A percentile compares a stretch with the other conserved stretches of the same genome.
phyloP scores from a whole-genome alignment of 2,888 invertebrate species.

The Buathra laborator region DNA sequence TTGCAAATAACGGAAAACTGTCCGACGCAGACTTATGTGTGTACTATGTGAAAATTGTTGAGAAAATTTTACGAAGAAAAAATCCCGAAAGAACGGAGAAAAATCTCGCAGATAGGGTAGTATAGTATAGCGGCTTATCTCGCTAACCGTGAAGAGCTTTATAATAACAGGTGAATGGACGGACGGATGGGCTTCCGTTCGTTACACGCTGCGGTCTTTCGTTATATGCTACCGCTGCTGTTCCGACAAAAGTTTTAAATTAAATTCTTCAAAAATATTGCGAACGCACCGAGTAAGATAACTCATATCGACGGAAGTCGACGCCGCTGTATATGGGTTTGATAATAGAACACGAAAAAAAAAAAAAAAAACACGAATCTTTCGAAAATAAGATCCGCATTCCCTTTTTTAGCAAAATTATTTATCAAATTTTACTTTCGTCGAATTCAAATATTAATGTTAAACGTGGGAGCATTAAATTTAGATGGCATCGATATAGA shows the following conservation, averaged over 20 bases:
- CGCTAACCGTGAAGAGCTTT: conserved; percentile 7
- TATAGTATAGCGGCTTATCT: background rate
- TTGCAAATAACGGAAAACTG: too few relatives aligned
- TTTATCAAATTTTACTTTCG: too few relatives aligned
- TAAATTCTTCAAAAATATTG: conserved; percentile 79
- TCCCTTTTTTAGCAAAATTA: too few relatives aligned
- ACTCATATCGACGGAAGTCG: conserved; percentile 24
- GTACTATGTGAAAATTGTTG: background rate
- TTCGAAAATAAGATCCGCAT: too few relatives aligned
- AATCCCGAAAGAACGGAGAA: background rate
- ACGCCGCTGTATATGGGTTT: conserved; percentile 14
- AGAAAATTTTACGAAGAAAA: background rate
- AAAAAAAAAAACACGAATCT: too few relatives aligned
- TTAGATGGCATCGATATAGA: too few relatives aligned
- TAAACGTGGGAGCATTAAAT: too few relatives aligned
- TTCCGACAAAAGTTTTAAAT: conserved; percentile 77
- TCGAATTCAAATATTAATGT: too few relatives aligned
- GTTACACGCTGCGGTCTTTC: conserved; percentile 37
- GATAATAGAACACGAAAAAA: too few relatives aligned
- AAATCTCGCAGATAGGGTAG: background rate
- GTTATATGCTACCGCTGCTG: conserved; percentile 10
- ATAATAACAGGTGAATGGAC: conserved; percentile 58
- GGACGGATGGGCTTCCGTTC: conserved; percentile 46
- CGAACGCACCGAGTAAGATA: conserved; percentile 61
- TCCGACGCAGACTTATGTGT: background rate